Conservation (phyloP, 2,797 vertebrate genomes). For the Pelochelys cantorii region DNA sequence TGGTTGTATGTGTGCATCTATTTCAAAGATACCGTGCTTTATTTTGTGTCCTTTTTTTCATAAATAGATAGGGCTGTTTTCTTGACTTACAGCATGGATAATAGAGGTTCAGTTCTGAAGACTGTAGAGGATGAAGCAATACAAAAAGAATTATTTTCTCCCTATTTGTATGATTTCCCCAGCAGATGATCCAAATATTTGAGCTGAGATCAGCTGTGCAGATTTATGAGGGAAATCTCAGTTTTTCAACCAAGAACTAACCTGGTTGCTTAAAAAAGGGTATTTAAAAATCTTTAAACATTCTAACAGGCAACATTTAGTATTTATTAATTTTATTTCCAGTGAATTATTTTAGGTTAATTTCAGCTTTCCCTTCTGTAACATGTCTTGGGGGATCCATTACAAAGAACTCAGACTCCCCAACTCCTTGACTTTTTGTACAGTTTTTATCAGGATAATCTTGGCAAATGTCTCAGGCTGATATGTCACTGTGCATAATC, state of each 20-base stretch:
- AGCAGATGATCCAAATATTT: not conserved
- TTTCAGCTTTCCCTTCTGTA: not conserved
- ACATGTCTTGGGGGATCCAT: not conserved
- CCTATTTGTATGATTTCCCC: not conserved
- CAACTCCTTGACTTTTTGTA: not conserved
- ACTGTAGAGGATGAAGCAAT: not conserved
- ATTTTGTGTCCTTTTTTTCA: not conserved
- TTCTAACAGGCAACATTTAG: not conserved
- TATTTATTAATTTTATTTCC: not conserved
- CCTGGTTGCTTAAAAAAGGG: not conserved
- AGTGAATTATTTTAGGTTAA: not conserved
- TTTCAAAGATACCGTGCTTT: not conserved
- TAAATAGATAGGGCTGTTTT: not conserved
- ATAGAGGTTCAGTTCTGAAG: not conserved
- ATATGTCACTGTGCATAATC: not conserved
- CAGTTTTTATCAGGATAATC: not conserved
- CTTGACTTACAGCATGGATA: not conserved
- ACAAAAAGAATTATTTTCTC: not conserved
- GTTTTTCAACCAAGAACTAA: not conserved
- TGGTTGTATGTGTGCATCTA: not conserved
- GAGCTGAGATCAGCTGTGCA: slow-evolving; percentile 11
- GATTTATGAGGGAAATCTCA: not conserved
- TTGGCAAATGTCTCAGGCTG: not conserved
- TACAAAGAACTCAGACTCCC: not conserved
- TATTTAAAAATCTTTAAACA: not conserved